phyloP scores from a whole-genome alignment of 2,888 invertebrate genomes.

The Sesamia inferens region DNA sequence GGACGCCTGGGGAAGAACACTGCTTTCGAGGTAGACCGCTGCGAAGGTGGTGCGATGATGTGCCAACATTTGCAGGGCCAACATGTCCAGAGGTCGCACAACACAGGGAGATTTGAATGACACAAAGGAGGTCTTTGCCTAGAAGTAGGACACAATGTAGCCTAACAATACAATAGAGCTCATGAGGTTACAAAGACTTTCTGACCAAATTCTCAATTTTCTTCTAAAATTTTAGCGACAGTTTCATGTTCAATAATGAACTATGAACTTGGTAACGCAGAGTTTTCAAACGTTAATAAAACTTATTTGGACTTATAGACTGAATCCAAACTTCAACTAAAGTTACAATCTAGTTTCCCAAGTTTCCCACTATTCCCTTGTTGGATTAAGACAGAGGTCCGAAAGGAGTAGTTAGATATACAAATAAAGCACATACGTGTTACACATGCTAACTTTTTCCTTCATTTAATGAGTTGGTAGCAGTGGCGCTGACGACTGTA shows the following conservation, averaged over 20 bases:
- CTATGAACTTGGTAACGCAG: slow-evolving; percentile 18
- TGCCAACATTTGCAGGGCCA: too few relatives aligned
- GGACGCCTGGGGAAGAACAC: too few relatives aligned
- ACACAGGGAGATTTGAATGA: too few relatives aligned
- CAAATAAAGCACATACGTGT: slow-evolving; percentile 54
- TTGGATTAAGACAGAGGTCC: slow-evolving; percentile 58
- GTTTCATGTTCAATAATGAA: slow-evolving; percentile 7
- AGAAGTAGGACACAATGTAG: too few relatives aligned
- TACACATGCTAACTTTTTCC: slow-evolving; percentile 37
- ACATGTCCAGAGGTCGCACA: too few relatives aligned
- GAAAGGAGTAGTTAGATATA: slow-evolving; percentile 51
- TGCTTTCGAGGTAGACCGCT: too few relatives aligned
- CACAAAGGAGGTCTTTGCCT: too few relatives aligned
- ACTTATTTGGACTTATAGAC: slow-evolving; percentile 39
- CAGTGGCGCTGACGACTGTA: slow-evolving; percentile 46
- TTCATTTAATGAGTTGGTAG: slow-evolving; percentile 53
- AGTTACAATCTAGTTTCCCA: slow-evolving; percentile 57
- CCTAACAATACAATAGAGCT: neutral
- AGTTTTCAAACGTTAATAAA: slow-evolving; percentile 44
- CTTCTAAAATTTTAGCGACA: neutral
- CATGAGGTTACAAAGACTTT: neutral
- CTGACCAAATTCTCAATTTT: neutral
- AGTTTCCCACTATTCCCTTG: slow-evolving; percentile 58
- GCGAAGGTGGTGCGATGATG: too few relatives aligned
- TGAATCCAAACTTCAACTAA: slow-evolving; percentile 40